These are phyloP conservation scores for Venustaconcha ellipsiformis DNA, from an alignment of 1,140 invertebrate species.

Conservation along the genomic window DNA sequence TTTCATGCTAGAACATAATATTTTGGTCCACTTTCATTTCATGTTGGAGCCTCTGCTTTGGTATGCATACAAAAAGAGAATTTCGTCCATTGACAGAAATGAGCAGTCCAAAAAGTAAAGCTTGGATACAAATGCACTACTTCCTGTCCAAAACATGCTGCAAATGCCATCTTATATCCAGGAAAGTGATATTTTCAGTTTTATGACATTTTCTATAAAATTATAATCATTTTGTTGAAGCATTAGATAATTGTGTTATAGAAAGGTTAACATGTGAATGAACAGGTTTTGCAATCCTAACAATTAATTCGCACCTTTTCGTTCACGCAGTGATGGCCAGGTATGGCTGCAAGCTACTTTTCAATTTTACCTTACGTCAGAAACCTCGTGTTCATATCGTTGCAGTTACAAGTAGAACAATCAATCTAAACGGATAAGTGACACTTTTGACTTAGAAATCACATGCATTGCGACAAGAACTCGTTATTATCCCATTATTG, in stretches of 20 bases:
- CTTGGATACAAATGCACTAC: too few species aligned
- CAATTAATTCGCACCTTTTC: slow-evolving; percentile 3
- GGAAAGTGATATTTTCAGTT: too few species aligned
- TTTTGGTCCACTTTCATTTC: slow-evolving; percentile 2
- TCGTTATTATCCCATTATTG: too few species aligned
- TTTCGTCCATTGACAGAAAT: background rate
- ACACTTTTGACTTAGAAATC: background rate
- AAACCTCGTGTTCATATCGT: slow-evolving; percentile 15
- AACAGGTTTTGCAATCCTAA: slow-evolving; percentile 7
- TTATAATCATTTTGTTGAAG: too few species aligned
- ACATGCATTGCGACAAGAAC: too few species aligned
- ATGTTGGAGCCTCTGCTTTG: background rate
- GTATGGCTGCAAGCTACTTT: background rate
- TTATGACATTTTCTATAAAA: too few species aligned
- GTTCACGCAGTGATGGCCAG: slow-evolving; percentile 17
- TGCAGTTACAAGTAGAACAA: background rate
- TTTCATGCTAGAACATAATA: slow-evolving; percentile 7
- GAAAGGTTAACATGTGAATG: background rate
- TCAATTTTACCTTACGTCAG: slow-evolving; percentile 9
- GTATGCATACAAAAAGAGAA: background rate
- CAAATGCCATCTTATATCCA: too few species aligned
- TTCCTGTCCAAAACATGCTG: too few species aligned
- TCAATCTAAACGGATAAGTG: background rate
- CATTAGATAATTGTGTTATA: too few species aligned
- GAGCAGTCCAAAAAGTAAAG: too few species aligned